A percentile compares a stretch with the other conserved stretches of the same genome.
These are phyloP conservation scores for Halcyon senegalensis DNA, from an alignment of 2,113 vertebrate genomes.

Conservation along the genomic window DNA sequence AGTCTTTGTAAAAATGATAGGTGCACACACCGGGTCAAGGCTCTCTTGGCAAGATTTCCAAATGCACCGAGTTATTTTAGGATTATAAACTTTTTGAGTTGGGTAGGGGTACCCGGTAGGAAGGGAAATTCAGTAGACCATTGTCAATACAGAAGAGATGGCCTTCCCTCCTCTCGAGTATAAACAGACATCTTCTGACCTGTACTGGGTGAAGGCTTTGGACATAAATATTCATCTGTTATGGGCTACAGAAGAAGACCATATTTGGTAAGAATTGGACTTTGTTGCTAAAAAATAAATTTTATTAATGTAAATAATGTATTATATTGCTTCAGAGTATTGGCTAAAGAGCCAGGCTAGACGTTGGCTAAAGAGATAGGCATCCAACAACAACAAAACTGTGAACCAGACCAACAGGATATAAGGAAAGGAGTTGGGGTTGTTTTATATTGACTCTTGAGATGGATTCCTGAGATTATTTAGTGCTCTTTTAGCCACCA, in stretches of 20 bases:
- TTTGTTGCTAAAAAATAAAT: neutral
- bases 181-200: neutral
- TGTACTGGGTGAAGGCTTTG: neutral
- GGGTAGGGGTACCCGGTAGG: neutral
- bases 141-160: neutral
- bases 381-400: neutral
- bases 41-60: neutral
- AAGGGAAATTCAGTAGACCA: neutral
- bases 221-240: neutral
- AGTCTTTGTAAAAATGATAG: neutral
- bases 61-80: neutral
- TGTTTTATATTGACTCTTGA: conserved; percentile 39
- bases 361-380: conserved; percentile 28
- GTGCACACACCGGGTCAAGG: neutral
- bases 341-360: neutral
- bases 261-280: conserved; percentile 2
- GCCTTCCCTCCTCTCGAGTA: neutral
- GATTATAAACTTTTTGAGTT: neutral
- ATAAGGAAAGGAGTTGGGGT: conserved; percentile 1
- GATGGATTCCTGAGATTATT: conserved; percentile 46
- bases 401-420: neutral
- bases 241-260: neutral
- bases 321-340: neutral
- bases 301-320: conserved; percentile 6
- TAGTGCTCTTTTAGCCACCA: neutral